Evolutionary conservation across 2,797 vertebrate genomes (phyloP), one percentile per base, ranked within the genome.

Genomic region (Anguilla megastoma): DNA sequence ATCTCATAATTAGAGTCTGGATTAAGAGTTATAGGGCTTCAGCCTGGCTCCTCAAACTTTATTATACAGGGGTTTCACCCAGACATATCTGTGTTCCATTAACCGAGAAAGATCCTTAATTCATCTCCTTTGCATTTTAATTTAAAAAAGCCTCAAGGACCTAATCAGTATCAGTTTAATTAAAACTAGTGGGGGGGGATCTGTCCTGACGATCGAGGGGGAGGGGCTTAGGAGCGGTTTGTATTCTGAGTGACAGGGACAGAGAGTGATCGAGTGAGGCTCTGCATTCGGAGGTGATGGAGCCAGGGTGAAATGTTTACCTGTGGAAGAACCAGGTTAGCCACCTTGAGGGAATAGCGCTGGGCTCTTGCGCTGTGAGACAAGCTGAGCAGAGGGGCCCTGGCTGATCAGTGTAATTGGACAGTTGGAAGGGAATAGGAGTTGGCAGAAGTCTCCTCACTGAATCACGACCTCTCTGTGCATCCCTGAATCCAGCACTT

Each of bases 131-230:
- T 88, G 88, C 86, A 58, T 90, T 92, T 89, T 89, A 90, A 91
- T 90, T 89, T 2, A 27, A 89, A 90, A 88, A 82, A 90, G 87
- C 90, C 89, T 82, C 69, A 41, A 91, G 88, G 86, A 87, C 89
- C 89, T 89, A 87, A 91, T 92, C 90, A 82, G 63, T 92, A 86
- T 87, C 90, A 87, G 89, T 88, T 88, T 54, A 92, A 91, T 89
- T 89, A 89, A 87, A 89, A 89, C 41, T 82, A 85, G 86, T 88
- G 83, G 45, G 41, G 18, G 18, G 45, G 79, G 76, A 36, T 18
- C 16, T 41, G 76, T 45, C 36, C 5, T 45, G 3, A 24, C 6
- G 18, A 24, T 76, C 33, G 12, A 24, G 45, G 79, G 41, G 21
- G 30, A 30, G 9, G 10, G 30, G 27, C 27, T 74, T 69, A 71